phyloP scores from a whole-genome alignment of 2,888 invertebrate species.

The Phengaris arion region DNA sequence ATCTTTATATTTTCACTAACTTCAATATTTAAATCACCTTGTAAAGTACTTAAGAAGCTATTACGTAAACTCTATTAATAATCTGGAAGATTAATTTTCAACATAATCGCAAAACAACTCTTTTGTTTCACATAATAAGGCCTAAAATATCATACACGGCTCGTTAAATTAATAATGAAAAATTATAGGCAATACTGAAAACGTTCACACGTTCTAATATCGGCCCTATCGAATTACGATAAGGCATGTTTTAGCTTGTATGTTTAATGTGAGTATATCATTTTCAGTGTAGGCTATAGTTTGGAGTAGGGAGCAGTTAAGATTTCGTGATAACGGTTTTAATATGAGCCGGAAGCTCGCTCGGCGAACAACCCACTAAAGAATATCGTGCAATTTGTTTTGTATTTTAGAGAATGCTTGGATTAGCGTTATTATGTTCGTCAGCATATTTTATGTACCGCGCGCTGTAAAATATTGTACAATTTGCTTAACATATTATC shows the following conservation, averaged over 20 bases:
- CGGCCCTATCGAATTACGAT: slow-evolving; percentile 43
- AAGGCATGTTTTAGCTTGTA: slow-evolving; percentile 50
- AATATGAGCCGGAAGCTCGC: slow-evolving; percentile 75
- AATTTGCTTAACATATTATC: neutral
- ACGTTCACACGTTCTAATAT: slow-evolving; percentile 38
- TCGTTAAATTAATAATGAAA: slow-evolving; percentile 75
- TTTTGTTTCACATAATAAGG: slow-evolving; percentile 44
- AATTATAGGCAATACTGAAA: slow-evolving; percentile 56
- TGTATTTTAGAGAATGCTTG: slow-evolving; percentile 45
- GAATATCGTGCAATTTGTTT: slow-evolving; percentile 67
- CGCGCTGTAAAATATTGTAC: neutral
- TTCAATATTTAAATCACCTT: neutral
- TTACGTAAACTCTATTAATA: slow-evolving; percentile 3
- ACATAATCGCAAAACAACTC: slow-evolving; percentile 30
- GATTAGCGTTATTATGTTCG: neutral
- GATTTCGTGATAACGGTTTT: slow-evolving; percentile 74
- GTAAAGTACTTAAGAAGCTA: neutral
- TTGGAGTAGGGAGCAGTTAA: slow-evolving; percentile 75
- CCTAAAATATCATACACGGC: slow-evolving; percentile 51
- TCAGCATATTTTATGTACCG: neutral
- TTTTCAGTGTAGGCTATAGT: slow-evolving; percentile 69
- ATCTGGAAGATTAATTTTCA: neutral
- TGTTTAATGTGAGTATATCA: slow-evolving; percentile 62
- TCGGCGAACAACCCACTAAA: slow-evolving; percentile 54
- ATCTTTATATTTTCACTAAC: neutral